Evolutionary conservation across 2,113 vertebrate genomes (phyloP).

Genomic region (Galemys pyrenaicus): DNA sequence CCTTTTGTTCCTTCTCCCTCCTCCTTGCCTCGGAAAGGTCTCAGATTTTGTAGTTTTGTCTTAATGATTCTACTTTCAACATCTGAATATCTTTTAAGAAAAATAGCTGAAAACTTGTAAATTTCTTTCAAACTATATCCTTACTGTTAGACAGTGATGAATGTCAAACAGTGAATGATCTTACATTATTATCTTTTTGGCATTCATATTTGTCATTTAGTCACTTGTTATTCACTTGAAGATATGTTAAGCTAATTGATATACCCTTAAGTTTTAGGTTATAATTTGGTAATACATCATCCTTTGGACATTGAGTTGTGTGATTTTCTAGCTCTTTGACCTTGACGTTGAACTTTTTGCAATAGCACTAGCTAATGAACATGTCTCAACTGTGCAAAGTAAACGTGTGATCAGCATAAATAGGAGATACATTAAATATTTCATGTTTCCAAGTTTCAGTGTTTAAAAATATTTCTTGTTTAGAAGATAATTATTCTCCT

Average conservation of each 20-base stretch:
- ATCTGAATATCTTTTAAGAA: neutral
- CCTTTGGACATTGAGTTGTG: neutral
- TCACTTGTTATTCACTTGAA: conserved; percentile 29
- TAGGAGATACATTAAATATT: neutral
- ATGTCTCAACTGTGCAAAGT: too few species aligned
- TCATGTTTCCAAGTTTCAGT: neutral
- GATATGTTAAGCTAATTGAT: neutral
- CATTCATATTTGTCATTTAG: neutral
- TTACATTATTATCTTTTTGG: neutral
- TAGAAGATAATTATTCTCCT: conserved; percentile 90
- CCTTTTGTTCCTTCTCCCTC: too few species aligned
- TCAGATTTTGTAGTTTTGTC: neutral
- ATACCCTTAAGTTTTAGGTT: neutral
- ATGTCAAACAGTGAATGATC: neutral
- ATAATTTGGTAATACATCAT: neutral
- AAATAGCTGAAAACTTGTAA: neutral
- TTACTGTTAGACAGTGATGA: neutral
- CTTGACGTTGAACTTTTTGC: neutral
- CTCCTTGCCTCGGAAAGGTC: too few species aligned
- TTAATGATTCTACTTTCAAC: neutral
- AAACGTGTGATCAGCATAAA: too few species aligned
- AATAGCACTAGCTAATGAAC: neutral
- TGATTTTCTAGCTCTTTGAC: conserved; percentile 1
- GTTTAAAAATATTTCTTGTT: conserved; percentile 60
- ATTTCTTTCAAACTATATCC: neutral